phyloP scores from a whole-genome alignment of 2,888 invertebrate species.

The Agonopterix arenella region DNA sequence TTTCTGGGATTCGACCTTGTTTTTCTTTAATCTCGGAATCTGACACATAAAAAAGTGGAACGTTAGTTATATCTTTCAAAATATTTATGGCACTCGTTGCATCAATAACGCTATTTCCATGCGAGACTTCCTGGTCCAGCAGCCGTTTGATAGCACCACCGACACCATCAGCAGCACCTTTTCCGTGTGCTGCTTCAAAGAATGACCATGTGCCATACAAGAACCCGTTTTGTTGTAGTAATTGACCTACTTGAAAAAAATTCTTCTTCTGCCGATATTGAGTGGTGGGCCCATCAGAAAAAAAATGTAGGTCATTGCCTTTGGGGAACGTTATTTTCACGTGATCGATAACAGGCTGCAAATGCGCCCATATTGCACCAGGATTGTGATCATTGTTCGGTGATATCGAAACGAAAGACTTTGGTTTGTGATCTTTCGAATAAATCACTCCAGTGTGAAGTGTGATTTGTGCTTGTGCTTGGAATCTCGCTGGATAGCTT shows the following conservation, averaged over 20 bases:
- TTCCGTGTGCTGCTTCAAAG: constrained; percentile 20
- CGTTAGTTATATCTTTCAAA: no score
- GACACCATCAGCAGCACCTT: neutral
- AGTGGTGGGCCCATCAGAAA: constrained; percentile 20
- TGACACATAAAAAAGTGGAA: no score
- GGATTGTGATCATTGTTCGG: neutral
- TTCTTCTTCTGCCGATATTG: constrained; percentile 23
- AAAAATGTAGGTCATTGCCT: constrained; percentile 16
- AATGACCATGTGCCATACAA: constrained; percentile 19
- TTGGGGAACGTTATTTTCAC: constrained; percentile 11
- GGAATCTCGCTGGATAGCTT: neutral
- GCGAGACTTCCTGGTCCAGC: constrained; percentile 8
- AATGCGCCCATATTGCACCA: constrained; percentile 12
- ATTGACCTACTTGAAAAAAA: constrained; percentile 16
- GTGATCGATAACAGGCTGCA: constrained; percentile 14
- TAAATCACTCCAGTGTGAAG: neutral
- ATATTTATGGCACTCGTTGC: no score
- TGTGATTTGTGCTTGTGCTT: neutral
- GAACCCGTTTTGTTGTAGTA: constrained; percentile 10
- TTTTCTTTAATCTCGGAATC: no score
- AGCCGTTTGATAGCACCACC: no score
- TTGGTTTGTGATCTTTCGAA: constrained; percentile 10
- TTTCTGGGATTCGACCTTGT: no score
- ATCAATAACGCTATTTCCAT: no score
- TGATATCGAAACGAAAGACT: constrained; percentile 2